A percentile compares a stretch with the other conserved stretches of the same genome.
These are phyloP conservation scores for Jordanella pulchra DNA, from an alignment of 2,797 vertebrate species.

Conservation along the genomic window DNA sequence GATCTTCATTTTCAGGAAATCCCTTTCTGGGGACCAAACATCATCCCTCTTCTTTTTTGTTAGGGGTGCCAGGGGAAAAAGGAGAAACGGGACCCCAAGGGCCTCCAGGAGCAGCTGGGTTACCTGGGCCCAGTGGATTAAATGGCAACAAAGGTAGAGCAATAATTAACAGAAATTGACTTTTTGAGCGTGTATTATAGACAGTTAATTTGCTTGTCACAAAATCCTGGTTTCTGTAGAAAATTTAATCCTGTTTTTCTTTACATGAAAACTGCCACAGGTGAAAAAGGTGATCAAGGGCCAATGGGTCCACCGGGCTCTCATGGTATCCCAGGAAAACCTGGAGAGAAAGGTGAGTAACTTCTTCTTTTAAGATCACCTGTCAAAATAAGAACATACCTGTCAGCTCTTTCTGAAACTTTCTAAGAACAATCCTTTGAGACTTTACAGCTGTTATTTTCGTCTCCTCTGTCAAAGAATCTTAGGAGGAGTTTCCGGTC, in stretches of 20 bases:
- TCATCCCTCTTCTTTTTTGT: not conserved
- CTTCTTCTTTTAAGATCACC: not conserved
- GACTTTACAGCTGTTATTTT: too few relatives aligned
- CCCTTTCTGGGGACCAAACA: not conserved
- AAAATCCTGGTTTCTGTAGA: conserved; percentile 37
- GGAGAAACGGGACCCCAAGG: conserved; percentile 84
- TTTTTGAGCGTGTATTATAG: conserved; percentile 26
- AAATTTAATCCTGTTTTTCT: conserved; percentile 42
- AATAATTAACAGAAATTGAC: conserved; percentile 17
- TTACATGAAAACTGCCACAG: conserved; percentile 72
- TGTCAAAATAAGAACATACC: not conserved
- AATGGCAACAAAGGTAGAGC: conserved; percentile 78
- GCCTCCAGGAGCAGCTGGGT: conserved; percentile 74
- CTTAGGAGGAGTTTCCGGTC: too few relatives aligned
- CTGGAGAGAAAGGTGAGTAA: conserved; percentile 85
- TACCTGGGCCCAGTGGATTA: conserved; percentile 72
- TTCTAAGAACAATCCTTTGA: too few relatives aligned
- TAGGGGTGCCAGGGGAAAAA: conserved; percentile 84
- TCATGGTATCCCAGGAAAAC: conserved; percentile 86
- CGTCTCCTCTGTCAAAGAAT: too few relatives aligned
- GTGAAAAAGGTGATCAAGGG: conserved; percentile 88
- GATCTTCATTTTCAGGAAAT: conserved; percentile 7
- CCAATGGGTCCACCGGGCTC: conserved; percentile 81
- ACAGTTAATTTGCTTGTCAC: conserved; percentile 26
- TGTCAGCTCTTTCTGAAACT: too few relatives aligned